Evolutionary conservation across 2,888 invertebrate species (phyloP).

Genomic region (Diloba caeruleocephala): DNA sequence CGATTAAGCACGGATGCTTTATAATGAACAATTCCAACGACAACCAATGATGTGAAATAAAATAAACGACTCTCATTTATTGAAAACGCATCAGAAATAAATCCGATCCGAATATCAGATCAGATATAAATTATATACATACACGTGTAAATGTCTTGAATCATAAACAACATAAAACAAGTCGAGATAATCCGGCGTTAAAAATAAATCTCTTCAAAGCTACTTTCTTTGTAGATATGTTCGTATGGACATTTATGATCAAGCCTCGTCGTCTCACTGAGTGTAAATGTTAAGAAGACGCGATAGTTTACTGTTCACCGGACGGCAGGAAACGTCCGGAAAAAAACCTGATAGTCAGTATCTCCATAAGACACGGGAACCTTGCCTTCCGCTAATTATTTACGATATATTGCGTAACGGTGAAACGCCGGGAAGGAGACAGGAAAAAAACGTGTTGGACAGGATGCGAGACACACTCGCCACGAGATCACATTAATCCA

Average conservation of each 20-base stretch:
- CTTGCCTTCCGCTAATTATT: constrained; percentile 89
- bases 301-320: constrained; percentile 70
- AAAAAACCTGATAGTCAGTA: constrained; percentile 82
- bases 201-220: constrained; percentile 44
- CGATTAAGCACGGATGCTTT: constrained; percentile 36
- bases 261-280: constrained; percentile 48
- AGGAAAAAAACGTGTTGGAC: constrained; percentile 85
- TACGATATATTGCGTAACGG: constrained; percentile 89
- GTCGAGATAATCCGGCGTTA: constrained; percentile 17
- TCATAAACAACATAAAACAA: constrained; percentile 31
- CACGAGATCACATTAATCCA: constrained; percentile 61
- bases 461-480: constrained; percentile 80
- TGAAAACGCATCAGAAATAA: constrained; percentile 17
- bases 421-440: constrained; percentile 88
- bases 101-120: constrained; percentile 1
- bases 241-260: constrained; percentile 48
- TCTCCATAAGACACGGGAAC: constrained; percentile 88
- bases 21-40: constrained; percentile 22
- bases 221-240: constrained; percentile 49
- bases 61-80: constrained; percentile 5
- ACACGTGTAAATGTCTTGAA: constrained; percentile 12
- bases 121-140: constrained; percentile 26
- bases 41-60: constrained; percentile 14
- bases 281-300: constrained; percentile 63
- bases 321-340: constrained; percentile 79